phyloP scores from a whole-genome alignment of 1,140 invertebrate species.

The Camponotus pennsylvanicus region DNA sequence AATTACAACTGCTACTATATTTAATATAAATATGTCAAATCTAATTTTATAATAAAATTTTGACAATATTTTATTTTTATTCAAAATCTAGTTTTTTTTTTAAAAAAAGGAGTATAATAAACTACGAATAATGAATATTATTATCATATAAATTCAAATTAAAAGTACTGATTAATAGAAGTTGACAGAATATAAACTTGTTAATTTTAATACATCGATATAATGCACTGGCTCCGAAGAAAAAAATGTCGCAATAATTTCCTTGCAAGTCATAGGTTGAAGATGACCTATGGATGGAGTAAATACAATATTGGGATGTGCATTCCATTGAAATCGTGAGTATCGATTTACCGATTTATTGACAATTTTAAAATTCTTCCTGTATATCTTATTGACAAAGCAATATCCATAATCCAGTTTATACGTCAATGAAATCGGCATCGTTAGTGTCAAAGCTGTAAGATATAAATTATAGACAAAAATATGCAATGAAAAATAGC shows the following conservation, averaged over 20 bases:
- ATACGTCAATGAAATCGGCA: slow-evolving; percentile 61
- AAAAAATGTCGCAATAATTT: slow-evolving; percentile 75
- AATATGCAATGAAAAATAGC: neutral
- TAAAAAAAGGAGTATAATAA: neutral
- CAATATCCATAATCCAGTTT: slow-evolving; percentile 76
- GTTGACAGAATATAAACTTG: neutral
- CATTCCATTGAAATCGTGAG: slow-evolving; percentile 78
- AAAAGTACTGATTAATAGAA: neutral
- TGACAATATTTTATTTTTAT: neutral
- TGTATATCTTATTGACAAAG: slow-evolving; percentile 75
- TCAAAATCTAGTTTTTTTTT: neutral
- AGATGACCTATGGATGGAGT: slow-evolving; percentile 79
- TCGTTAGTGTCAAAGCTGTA: neutral
- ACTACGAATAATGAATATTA: neutral
- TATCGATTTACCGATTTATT: slow-evolving; percentile 75
- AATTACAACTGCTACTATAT: neutral
- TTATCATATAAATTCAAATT: neutral
- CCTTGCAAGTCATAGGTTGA: slow-evolving; percentile 67
- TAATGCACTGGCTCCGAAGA: slow-evolving; percentile 66
- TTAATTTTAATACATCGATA: slow-evolving; percentile 67
- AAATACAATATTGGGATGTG: slow-evolving; percentile 73
- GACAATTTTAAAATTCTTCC: slow-evolving; percentile 73
- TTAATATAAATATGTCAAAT: neutral
- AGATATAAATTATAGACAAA: slow-evolving; percentile 4
- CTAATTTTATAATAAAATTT: neutral